Evolutionary conservation across 2,888 invertebrate genomes (phyloP).

Genomic region (Alcis repandata): DNA sequence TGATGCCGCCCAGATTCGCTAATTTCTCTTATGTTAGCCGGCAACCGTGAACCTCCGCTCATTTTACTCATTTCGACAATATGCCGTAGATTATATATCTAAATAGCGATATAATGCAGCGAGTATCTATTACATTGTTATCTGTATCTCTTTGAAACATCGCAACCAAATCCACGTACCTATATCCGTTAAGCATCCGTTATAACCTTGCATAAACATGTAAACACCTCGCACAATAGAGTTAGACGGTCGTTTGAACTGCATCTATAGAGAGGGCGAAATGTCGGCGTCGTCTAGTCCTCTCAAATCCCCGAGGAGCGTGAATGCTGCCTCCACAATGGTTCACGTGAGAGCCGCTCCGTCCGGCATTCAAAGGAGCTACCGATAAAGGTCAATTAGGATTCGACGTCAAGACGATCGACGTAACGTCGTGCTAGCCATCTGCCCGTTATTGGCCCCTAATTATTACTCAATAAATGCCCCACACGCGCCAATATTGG

Average conservation of each 20-base stretch:
- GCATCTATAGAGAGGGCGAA: constrained; percentile 59
- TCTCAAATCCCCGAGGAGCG: constrained; percentile 73
- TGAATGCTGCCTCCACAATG: constrained; percentile 70
- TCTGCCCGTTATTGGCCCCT: constrained; percentile 54
- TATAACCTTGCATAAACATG: constrained; percentile 55
- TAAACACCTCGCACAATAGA: constrained; percentile 55
- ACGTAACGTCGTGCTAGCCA: constrained; percentile 53
- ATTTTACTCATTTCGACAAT: constrained; percentile 18
- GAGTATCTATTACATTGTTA: constrained; percentile 16
- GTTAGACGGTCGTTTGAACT: constrained; percentile 55
- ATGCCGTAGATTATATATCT: constrained; percentile 15
- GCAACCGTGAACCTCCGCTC: constrained; percentile 55
- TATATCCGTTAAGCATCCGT: constrained; percentile 47
- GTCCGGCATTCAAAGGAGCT: constrained; percentile 74
- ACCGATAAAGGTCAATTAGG: constrained; percentile 77
- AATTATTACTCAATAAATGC: constrained; percentile 60
- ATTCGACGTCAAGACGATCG: constrained; percentile 55
- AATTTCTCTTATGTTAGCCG: constrained; percentile 65
- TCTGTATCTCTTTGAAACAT: neutral
- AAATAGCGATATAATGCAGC: constrained; percentile 20
- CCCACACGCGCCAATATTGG: constrained; percentile 45
- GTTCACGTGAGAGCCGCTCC: constrained; percentile 67
- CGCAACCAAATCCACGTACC: constrained; percentile 24
- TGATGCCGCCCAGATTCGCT: constrained; percentile 67
- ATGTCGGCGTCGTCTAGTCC: constrained; percentile 66